phyloP scores from a whole-genome alignment of 2,797 vertebrate species.

The Luscinia luscinia region DNA sequence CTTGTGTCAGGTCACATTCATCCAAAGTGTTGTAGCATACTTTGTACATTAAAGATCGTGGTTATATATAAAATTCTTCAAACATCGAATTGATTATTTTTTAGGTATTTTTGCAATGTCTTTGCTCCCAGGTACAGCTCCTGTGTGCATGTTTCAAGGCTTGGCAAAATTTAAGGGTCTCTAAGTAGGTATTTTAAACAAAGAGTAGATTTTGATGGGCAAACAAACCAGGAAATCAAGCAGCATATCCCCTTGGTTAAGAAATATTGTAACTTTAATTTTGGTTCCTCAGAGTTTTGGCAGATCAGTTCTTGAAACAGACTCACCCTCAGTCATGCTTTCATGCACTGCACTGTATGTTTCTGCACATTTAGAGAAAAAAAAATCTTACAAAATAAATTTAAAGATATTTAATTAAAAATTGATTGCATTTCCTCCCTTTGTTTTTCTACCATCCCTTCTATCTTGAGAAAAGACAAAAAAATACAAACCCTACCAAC shows the following conservation, averaged over 20 bases:
- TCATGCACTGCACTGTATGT: not conserved
- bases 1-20: not conserved
- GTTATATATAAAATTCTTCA: not conserved
- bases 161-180: not conserved
- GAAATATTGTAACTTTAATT: not conserved
- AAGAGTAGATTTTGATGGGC: not conserved
- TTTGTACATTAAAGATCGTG: not conserved
- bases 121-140: not conserved
- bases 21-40: not conserved
- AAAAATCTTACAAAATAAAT: not conserved
- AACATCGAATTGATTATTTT: not conserved
- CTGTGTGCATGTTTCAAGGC: not conserved
- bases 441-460: not conserved
- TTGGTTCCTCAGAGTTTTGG: not conserved
- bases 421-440: not conserved
- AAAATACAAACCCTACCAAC: not conserved
- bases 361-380: not conserved
- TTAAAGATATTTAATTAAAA: not conserved
- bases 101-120: not conserved
- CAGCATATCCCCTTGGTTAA: not conserved
- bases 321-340: not conserved
- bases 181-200: not conserved
- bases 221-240: not conserved
- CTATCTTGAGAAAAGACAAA: not conserved
- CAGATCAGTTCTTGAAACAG: not conserved